Base-by-base conservation (phyloP, 2,888 invertebrate genomes). In the Scaptomyza tumidula region DNA sequence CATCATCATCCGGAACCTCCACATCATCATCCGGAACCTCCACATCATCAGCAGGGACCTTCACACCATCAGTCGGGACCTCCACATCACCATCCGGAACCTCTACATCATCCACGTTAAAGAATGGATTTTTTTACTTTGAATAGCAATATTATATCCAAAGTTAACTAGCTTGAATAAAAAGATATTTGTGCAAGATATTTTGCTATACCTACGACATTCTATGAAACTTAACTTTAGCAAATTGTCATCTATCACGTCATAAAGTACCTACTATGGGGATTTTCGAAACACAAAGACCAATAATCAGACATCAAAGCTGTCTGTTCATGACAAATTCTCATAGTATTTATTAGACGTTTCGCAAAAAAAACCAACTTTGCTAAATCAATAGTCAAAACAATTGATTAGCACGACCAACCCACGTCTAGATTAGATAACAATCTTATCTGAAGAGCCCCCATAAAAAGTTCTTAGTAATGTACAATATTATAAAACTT, bases 401-500 rank as follows among this genome's bases (percentile, higher is more conserved):
- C 29, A 55, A 56, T 53, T 53, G 60, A 76, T 58, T 71, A 27
- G 50, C 19, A 29, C 35, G 57, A 13, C 60, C 50, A 71, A 50
- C 50, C 57, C 52, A 5, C 39, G 5, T 43, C 27, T 11, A 13
- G 75, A 75, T 75, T 45, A 75, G 75, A 75, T 75, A 75, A 14
- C 35, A 37, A 6, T 13, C 63, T 63, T 75, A 75, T 75, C 75
- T 29, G 1, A 7, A 52, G 31, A 37, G 33, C 3, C 0, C 0
- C 5, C 60, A 60, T 63, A 63, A 60, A 71, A 37, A n/a, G 24
- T 5, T 43, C 16, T 29, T 62, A 48, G 14, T 50, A 19, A 13
- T 37, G 52, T 43, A 56, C n/a, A 65, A 61, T 56, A 55, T 60
- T 60, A 74, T 75, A 75, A 65, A 74, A 59, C 69, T 56, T 60